Percentiles rank a stretch among this genome's conserved stretches.
Conservation (phyloP, 2,113 vertebrate genomes). For the Actenoides lindsayi region DNA sequence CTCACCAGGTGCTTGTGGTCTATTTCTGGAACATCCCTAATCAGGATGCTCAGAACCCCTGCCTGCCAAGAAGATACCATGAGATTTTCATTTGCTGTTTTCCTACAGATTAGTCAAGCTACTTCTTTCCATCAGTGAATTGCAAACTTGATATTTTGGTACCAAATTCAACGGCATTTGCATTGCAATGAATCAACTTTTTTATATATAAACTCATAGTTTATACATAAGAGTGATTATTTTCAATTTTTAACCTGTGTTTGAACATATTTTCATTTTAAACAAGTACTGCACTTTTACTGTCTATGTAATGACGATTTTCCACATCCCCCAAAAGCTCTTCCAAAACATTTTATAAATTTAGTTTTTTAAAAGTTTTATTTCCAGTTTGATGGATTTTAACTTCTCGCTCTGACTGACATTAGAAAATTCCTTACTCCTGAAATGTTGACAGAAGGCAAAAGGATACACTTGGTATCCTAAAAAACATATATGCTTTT, state of each 20-base stretch:
- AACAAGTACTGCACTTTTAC: neutral
- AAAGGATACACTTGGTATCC: neutral
- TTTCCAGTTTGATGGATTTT: neutral
- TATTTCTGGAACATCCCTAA: neutral
- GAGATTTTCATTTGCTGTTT: neutral
- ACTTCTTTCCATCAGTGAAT: neutral
- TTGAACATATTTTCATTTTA: neutral
- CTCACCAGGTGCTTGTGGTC: neutral
- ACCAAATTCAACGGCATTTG: neutral
- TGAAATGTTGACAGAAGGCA: neutral
- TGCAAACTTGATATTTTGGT: neutral
- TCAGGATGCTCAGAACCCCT: rapidly evolving
- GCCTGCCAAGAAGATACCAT: neutral
- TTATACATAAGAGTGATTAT: neutral
- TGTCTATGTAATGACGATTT: neutral
- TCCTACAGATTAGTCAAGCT: neutral
- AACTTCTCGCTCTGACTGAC: neutral
- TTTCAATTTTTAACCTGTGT: neutral
- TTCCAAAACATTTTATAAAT: neutral
- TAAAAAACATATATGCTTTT: neutral
- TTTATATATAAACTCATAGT: neutral
- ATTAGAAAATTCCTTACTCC: neutral
- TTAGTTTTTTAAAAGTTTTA: neutral
- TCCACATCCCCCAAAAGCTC: neutral
- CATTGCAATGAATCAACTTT: neutral